Conservation (phyloP, 2,113 vertebrate species). For the Cephalophus harveyi region DNA sequence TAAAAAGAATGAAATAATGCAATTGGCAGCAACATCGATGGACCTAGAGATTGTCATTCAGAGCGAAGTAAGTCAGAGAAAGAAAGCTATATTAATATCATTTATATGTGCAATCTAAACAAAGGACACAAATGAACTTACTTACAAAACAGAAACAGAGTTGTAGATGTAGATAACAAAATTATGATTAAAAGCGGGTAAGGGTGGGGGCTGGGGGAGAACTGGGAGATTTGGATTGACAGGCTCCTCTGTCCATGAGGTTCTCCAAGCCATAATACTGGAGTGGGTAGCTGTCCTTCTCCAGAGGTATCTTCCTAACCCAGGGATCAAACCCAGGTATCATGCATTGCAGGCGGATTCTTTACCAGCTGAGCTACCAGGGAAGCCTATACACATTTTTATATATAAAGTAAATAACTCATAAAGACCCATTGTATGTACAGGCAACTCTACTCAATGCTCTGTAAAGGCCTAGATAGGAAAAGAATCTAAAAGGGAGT, state of each 20-base stretch:
- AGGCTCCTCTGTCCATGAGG: background rate
- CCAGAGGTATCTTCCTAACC: background rate
- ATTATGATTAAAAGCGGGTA: background rate
- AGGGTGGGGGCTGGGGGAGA: accelerated
- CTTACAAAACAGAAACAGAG: background rate
- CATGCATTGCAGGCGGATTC: background rate
- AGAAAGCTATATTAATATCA: background rate
- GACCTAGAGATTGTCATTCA: background rate
- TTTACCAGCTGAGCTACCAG: background rate
- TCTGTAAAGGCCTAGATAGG: background rate
- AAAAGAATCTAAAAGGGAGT: background rate
- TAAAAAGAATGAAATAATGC: background rate
- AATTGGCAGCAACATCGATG: background rate
- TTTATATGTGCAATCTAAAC: background rate
- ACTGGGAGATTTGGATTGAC: background rate
- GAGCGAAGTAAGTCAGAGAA: background rate
- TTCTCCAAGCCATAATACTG: background rate
- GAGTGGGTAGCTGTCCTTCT: background rate
- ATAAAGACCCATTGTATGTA: background rate
- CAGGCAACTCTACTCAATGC: background rate
- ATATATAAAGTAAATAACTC: background rate
- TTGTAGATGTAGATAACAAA: background rate
- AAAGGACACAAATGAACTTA: background rate
- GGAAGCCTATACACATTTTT: background rate
- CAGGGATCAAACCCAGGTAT: background rate